These are phyloP conservation scores for Belgica antarctica DNA, from an alignment of 2,888 invertebrate species.

Conservation along the genomic window DNA sequence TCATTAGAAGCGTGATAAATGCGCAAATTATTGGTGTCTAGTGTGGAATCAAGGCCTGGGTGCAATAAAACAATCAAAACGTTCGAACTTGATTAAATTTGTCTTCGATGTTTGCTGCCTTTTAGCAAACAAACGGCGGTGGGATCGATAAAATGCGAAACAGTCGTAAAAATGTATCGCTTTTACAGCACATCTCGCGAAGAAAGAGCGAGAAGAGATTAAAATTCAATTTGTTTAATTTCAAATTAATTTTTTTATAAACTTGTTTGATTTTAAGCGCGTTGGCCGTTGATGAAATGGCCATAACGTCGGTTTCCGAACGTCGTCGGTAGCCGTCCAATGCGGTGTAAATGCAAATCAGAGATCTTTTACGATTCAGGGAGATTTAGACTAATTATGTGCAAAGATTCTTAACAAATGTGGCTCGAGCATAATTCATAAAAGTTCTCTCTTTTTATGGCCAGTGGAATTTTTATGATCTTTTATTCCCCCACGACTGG, in stretches of 20 bases:
- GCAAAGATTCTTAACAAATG: not conserved
- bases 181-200: slow-evolving; percentile 27
- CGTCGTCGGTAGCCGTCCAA: not conserved
- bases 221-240: slow-evolving; percentile 44
- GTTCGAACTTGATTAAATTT: slow-evolving; percentile 34
- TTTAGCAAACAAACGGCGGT: not conserved
- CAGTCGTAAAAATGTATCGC: slow-evolving; percentile 31
- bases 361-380: not conserved
- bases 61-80: not conserved
- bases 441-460: slow-evolving; percentile 11
- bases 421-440: slow-evolving; percentile 6
- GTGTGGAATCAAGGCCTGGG: too few species aligned
- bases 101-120: not conserved
- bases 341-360: slow-evolving; percentile 10
- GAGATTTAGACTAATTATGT: slow-evolving; percentile 5
- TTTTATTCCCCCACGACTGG: not conserved
- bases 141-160: slow-evolving; percentile 27
- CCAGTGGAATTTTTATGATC: slow-evolving; percentile 36
- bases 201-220: slow-evolving; percentile 28
- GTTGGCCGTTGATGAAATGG: not conserved
- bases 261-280: slow-evolving; percentile 6
- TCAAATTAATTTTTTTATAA: slow-evolving; percentile 42
- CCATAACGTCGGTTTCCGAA: not conserved
- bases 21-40: not conserved
- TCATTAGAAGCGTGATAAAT: slow-evolving; percentile 5